Conservation (phyloP, 2,113 vertebrate genomes). For the Malurus alboscapulatus region DNA sequence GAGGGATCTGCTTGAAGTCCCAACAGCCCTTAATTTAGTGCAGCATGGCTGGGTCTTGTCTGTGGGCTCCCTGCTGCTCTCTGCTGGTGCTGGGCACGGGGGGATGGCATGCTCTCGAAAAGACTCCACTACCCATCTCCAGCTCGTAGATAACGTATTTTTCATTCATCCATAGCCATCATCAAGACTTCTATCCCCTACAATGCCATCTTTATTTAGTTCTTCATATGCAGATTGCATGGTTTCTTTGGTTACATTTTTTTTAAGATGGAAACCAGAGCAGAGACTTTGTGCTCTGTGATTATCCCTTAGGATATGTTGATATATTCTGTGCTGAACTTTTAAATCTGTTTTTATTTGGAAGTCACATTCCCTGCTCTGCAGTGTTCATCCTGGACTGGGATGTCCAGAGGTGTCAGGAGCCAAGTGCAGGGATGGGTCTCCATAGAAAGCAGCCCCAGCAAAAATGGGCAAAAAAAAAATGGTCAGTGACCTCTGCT, state of each 20-base stretch:
- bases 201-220: not conserved
- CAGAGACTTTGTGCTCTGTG: not conserved
- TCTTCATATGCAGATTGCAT: not conserved
- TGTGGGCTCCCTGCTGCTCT: not conserved
- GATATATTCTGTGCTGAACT: slow-evolving; percentile 16
- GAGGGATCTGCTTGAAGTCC: not conserved
- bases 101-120: not conserved
- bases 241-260: not conserved
- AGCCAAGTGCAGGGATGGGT: not conserved
- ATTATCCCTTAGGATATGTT: not conserved
- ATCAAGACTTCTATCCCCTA: not conserved
- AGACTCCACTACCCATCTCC: not conserved
- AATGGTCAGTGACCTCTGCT: not conserved
- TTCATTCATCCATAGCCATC: not conserved
- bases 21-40: not conserved
- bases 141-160: not conserved
- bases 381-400: not conserved
- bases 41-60: not conserved
- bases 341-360: not conserved
- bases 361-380: not conserved
- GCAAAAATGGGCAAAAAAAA: not conserved
- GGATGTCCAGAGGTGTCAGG: not conserved
- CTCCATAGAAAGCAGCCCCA: not conserved
- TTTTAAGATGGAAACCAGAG: not conserved
- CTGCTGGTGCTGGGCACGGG: not conserved